These are phyloP conservation scores for Drosophila kanapiae DNA, from an alignment of 1,140 invertebrate genomes.

Conservation along the genomic window DNA sequence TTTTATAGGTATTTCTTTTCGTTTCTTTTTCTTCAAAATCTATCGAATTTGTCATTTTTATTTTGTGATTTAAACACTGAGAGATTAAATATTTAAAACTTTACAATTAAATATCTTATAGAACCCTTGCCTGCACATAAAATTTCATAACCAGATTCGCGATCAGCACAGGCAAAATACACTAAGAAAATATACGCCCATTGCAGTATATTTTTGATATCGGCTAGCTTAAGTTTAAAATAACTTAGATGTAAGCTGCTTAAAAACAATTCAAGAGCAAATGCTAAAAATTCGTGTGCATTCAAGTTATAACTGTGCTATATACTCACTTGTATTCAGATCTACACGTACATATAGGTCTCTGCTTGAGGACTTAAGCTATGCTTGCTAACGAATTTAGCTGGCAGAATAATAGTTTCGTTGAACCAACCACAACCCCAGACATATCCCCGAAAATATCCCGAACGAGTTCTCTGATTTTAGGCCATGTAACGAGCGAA, in stretches of 20 bases:
- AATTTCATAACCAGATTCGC: background rate
- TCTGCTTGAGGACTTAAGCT: constrained; percentile 46
- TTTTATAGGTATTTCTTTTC: no score
- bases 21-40: background rate
- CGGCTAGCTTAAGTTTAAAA: constrained; percentile 28
- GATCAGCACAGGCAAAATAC: background rate
- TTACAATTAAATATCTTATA: no score
- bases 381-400: constrained; percentile 34
- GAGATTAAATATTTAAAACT: no score
- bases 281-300: constrained; percentile 52
- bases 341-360: constrained; percentile 61
- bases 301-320: constrained; percentile 75
- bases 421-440: constrained; percentile 15
- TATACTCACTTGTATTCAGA: constrained; percentile 72
- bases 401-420: constrained; percentile 34
- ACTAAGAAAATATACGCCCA: background rate
- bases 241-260: constrained; percentile 52
- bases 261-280: constrained; percentile 41
- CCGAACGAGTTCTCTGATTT: constrained; percentile 49
- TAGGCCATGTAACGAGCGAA: constrained; percentile 47
- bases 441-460: constrained; percentile 69
- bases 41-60: no score
- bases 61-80: background rate
- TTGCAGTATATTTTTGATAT: background rate
- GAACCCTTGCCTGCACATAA: no score